These are phyloP conservation scores for Triplophysa siluroides DNA, from an alignment of 2,113 vertebrate genomes.

Conservation along the genomic window DNA sequence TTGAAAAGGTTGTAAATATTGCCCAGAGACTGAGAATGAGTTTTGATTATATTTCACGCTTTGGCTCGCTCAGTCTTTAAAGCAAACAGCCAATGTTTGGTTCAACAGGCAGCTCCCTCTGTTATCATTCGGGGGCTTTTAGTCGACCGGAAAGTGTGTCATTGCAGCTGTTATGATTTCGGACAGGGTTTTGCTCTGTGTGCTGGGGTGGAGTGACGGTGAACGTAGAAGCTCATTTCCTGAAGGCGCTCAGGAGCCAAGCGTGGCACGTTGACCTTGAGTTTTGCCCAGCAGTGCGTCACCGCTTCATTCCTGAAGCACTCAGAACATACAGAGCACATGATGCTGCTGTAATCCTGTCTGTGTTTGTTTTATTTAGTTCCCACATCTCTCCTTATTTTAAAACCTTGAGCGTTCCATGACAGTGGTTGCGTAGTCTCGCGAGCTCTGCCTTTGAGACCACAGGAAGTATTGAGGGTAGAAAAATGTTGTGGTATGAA, in stretches of 20 bases:
- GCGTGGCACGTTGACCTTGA: conserved; percentile 19
- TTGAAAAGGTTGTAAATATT: conserved; percentile 33
- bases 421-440: conserved; percentile 22
- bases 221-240: conserved; percentile 45
- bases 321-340: neutral
- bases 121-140: neutral
- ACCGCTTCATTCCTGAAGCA: conserved; percentile 1
- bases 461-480: neutral
- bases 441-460: neutral
- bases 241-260: conserved; percentile 34
- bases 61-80: neutral
- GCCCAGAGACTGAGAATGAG: neutral
- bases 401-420: conserved; percentile 34
- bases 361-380: conserved; percentile 31
- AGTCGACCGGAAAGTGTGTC: conserved; percentile 12
- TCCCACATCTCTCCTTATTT: conserved; percentile 21
- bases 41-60: conserved; percentile 27
- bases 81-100: conserved; percentile 16
- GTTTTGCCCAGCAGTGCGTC: conserved; percentile 21
- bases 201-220: neutral
- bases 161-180: conserved; percentile 20
- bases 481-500: too few relatives aligned
- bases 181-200: neutral
- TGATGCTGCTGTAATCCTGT: neutral
- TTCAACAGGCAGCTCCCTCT: neutral